Conservation (phyloP, 2,888 invertebrate species). For the Congeria kusceri region DNA sequence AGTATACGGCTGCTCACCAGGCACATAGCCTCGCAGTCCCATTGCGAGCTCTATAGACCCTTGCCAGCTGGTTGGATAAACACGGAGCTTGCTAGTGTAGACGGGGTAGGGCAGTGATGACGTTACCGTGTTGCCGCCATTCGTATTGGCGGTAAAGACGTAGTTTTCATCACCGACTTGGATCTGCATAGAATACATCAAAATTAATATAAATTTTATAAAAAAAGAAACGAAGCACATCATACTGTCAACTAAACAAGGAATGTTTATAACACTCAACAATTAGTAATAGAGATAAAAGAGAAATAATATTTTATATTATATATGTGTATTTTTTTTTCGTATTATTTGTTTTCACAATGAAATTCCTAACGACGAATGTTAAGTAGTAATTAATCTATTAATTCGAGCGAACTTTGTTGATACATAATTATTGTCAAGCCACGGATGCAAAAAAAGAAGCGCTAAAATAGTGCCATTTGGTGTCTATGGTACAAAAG, state of each 20-base stretch:
- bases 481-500: too few relatives aligned
- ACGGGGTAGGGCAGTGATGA: slow-evolving; percentile 22
- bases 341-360: too few relatives aligned
- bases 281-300: too few relatives aligned
- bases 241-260: not conserved
- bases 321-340: too few relatives aligned
- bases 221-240: not conserved
- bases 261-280: not conserved
- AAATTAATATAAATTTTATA: too few relatives aligned
- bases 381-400: too few relatives aligned
- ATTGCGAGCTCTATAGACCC: slow-evolving; percentile 30
- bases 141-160: slow-evolving; percentile 31
- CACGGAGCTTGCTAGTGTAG: slow-evolving; percentile 23
- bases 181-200: slow-evolving; percentile 13
- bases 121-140: slow-evolving; percentile 19
- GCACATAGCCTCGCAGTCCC: slow-evolving; percentile 25
- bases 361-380: too few relatives aligned
- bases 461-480: too few relatives aligned
- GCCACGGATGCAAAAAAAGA: too few relatives aligned
- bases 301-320: too few relatives aligned
- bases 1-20: slow-evolving; percentile 22
- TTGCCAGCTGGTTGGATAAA: slow-evolving; percentile 25
- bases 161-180: slow-evolving; percentile 32
- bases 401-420: too few relatives aligned
- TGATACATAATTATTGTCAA: too few relatives aligned